Evolutionary conservation across 2,888 invertebrate species (phyloP).

Genomic region (Podabrus alpinus): DNA sequence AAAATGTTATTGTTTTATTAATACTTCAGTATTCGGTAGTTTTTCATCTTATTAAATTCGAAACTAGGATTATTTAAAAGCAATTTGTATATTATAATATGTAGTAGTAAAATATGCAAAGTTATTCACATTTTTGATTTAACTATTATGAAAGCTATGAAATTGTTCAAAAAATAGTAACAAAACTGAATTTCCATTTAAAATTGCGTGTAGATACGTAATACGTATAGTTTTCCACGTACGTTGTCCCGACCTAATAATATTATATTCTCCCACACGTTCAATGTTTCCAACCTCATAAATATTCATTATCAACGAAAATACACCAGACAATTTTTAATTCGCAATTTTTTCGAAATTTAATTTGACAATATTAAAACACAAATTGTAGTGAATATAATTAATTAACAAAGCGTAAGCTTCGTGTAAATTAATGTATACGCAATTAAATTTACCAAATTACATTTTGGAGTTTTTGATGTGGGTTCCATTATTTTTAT

Average conservation of each 20-base stretch:
- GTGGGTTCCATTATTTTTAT: background rate
- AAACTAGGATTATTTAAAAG: background rate
- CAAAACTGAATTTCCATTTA: background rate
- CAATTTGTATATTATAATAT: background rate
- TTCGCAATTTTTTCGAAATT: background rate
- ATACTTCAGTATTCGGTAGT: background rate
- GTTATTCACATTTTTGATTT: background rate
- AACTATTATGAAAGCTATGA: background rate
- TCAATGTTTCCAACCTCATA: constrained; percentile 16
- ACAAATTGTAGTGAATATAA: background rate
- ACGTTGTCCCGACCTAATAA: constrained; percentile 13
- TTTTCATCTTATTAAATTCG: background rate
- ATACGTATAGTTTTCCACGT: constrained; percentile 11
- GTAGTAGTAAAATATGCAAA: background rate
- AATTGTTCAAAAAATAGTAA: background rate
- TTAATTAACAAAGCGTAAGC: background rate
- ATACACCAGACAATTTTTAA: constrained; percentile 8
- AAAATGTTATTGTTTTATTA: background rate
- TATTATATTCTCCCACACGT: constrained; percentile 16
- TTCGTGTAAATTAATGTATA: background rate
- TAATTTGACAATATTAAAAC: background rate
- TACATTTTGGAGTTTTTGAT: background rate
- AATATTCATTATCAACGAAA: constrained; percentile 14
- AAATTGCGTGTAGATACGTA: constrained; percentile 9
- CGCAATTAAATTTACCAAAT: background rate